Evolutionary conservation across 2,888 invertebrate species (phyloP).

Genomic region (Oxytorus armatus): DNA sequence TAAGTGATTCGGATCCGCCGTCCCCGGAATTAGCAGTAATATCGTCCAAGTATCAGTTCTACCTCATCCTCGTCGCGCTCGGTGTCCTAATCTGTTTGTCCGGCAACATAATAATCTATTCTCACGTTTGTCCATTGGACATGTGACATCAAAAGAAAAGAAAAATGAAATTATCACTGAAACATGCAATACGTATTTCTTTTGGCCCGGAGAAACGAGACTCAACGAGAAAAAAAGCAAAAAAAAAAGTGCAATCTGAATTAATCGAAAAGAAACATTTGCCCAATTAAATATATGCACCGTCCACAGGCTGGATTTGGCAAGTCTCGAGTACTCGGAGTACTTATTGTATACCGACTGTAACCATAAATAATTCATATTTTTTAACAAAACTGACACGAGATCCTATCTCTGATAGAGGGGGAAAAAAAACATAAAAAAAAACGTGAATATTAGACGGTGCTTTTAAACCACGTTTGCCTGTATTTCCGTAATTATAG

Average conservation of each 20-base stretch:
- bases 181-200: background rate
- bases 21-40: conserved; percentile 81
- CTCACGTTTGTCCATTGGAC: conserved; percentile 83
- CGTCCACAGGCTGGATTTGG: conserved; percentile 64
- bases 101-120: conserved; percentile 84
- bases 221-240: background rate
- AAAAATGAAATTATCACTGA: conserved; percentile 11
- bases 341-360: background rate
- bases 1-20: conserved; percentile 82
- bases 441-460: conserved; percentile 1
- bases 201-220: background rate
- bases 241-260: too few relatives aligned
- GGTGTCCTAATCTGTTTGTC: conserved; percentile 83
- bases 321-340: too few relatives aligned
- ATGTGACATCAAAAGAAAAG: conserved; percentile 77
- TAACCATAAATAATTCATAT: conserved; percentile 16
- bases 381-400: conserved; percentile 21
- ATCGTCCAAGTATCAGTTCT: conserved; percentile 83
- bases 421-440: background rate
- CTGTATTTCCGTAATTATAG: conserved; percentile 42
- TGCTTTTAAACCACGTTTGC: conserved; percentile 27
- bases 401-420: conserved; percentile 12
- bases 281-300: conserved; percentile 19
- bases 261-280: too few relatives aligned
- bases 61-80: conserved; percentile 82